These are phyloP conservation scores for Pseudorhombus dupliciocellatus DNA, from an alignment of 2,113 vertebrate genomes.

Conservation along the genomic window DNA sequence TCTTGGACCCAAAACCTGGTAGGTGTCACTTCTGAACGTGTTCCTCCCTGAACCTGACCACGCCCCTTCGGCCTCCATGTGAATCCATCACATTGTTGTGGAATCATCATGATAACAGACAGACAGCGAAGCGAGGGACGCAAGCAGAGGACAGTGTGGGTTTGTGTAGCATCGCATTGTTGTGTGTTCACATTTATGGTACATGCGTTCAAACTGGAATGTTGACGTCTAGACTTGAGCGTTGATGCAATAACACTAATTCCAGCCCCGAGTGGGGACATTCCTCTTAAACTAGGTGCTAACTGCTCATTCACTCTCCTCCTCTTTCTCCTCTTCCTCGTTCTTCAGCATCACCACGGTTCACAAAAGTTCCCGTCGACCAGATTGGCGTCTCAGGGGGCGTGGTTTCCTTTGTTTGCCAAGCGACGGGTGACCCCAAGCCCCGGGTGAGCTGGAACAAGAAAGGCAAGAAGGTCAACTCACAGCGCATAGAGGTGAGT, in stretches of 20 bases:
- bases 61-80: too few relatives aligned
- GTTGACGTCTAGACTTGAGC: slow-evolving; percentile 40
- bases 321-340: neutral
- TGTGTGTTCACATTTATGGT: slow-evolving; percentile 28
- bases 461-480: slow-evolving; percentile 98
- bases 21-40: too few relatives aligned
- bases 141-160: slow-evolving; percentile 10
- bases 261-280: neutral
- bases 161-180: slow-evolving; percentile 22
- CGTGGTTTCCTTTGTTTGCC: slow-evolving; percentile 98
- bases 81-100: too few relatives aligned
- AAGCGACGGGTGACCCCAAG: slow-evolving; percentile 93
- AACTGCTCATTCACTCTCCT: slow-evolving; percentile 3
- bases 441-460: slow-evolving; percentile 98
- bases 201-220: neutral
- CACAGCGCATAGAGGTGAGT: slow-evolving; percentile 96
- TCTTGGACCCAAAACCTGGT: too few relatives aligned
- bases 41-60: too few relatives aligned
- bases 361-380: slow-evolving; percentile 93
- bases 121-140: neutral
- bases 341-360: slow-evolving; percentile 82
- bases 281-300: slow-evolving; percentile 13
- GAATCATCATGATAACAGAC: neutral
- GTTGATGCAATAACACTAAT: slow-evolving; percentile 39
- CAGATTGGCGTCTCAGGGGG: slow-evolving; percentile 97